Evolutionary conservation across 1,140 invertebrate genomes (phyloP).

Genomic region (Musca domestica): DNA sequence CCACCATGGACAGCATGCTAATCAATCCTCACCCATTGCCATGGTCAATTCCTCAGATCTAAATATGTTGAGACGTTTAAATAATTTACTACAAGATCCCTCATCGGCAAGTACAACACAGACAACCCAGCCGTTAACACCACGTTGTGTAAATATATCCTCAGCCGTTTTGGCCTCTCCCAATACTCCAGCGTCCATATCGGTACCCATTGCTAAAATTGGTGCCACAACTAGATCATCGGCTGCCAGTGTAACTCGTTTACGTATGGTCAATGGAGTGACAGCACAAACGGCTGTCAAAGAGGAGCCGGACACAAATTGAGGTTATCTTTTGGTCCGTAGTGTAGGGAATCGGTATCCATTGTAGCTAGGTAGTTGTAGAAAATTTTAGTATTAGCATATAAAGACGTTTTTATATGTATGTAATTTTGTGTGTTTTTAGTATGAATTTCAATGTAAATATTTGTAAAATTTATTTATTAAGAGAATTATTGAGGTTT

Average conservation of each 20-base stretch:
- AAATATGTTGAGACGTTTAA: conserved; percentile 13
- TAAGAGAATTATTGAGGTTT: too few relatives aligned
- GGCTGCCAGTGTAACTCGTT: neutral
- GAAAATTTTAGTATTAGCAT: too few relatives aligned
- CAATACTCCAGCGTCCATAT: neutral
- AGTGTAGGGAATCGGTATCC: too few relatives aligned
- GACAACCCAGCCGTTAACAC: neutral
- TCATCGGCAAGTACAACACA: neutral
- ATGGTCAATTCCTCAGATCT: conserved; percentile 23
- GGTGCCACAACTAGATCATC: conserved; percentile 24
- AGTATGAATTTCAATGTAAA: conserved; percentile 8
- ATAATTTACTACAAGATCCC: conserved; percentile 20
- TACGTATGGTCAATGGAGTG: conserved; percentile 1
- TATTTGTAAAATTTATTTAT: neutral
- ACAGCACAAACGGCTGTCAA: conserved; percentile 8
- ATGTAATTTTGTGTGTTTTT: neutral
- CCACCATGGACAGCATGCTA: neutral
- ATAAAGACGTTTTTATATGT: too few relatives aligned
- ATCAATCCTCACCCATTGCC: neutral
- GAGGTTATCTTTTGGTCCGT: conserved; percentile 8
- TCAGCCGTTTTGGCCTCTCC: neutral
- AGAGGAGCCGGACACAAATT: conserved; percentile 21
- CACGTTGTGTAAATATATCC: neutral
- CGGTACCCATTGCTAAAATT: neutral
- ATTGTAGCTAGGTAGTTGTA: neutral